phyloP scores from a whole-genome alignment of 2,797 vertebrate genomes.

The Percopsis omiscomaycus region DNA sequence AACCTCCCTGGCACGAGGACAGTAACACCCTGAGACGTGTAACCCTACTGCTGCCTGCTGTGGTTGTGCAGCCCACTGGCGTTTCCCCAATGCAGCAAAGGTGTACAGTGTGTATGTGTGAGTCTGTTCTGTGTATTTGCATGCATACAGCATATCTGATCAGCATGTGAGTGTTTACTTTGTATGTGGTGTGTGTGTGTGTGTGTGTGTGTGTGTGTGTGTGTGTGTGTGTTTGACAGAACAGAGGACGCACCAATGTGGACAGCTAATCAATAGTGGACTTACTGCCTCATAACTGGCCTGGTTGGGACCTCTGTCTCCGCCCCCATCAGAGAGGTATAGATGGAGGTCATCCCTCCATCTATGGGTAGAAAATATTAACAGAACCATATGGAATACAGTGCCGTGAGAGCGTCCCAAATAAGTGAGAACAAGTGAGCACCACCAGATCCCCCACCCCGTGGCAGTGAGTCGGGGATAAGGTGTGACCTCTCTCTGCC shows the following conservation, averaged over 20 bases:
- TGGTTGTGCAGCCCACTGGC: too few species aligned
- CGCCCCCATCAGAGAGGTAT: conserved; percentile 32
- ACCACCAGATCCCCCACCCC: conserved; percentile 1
- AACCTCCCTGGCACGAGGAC: too few species aligned
- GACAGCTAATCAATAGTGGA: conserved; percentile 76
- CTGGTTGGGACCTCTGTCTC: conserved; percentile 70
- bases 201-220: conserved; percentile 7
- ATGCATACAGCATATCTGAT: too few species aligned
- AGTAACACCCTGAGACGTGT: too few species aligned
- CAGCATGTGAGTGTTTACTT: conserved; percentile 1
- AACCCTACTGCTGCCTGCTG: too few species aligned
- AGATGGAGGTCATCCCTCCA: neutral
- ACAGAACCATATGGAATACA: neutral
- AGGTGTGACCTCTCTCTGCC: conserved; percentile 36
- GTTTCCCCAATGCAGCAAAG: too few species aligned
- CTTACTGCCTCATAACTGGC: conserved; percentile 72
- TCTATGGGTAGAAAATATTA: too few species aligned
- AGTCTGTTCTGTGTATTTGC: too few species aligned
- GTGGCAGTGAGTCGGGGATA: conserved; percentile 41
- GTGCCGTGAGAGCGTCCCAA: neutral
- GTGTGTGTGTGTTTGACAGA: conserved; percentile 43
- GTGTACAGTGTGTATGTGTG: too few species aligned
- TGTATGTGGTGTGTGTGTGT: conserved; percentile 14
- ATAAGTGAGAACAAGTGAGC: neutral
- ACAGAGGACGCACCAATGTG: conserved; percentile 60